Evolutionary conservation across 1,140 invertebrate genomes (phyloP).

Genomic region (Philopotamus ludificatus): DNA sequence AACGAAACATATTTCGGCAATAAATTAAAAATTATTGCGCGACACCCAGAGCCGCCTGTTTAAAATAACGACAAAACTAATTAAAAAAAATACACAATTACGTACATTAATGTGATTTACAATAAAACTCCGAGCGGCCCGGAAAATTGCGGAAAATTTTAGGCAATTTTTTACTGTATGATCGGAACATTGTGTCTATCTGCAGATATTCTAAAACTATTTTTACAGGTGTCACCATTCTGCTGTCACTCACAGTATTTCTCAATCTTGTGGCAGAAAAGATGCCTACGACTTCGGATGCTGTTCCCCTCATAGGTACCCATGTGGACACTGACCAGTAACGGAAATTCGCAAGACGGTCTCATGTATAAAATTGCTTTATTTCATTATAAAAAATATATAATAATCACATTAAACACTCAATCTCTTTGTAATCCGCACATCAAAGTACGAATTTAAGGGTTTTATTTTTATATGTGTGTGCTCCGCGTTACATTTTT

Average conservation of each 20-base stretch:
- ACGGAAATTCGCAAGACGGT: constrained; percentile 4
- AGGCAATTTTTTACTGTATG: neutral
- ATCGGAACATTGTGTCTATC: neutral
- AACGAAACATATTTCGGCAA: too few species aligned
- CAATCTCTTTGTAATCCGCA: neutral
- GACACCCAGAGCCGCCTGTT: too few species aligned
- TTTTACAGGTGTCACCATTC: constrained; percentile 90
- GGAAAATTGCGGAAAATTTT: too few species aligned
- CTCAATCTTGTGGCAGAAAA: constrained; percentile 91
- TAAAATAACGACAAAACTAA: too few species aligned
- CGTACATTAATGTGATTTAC: neutral
- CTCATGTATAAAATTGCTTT: neutral
- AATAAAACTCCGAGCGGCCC: too few species aligned
- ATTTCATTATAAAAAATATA: too few species aligned
- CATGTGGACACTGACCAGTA: constrained; percentile 32
- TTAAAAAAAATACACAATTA: too few species aligned
- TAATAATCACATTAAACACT: too few species aligned
- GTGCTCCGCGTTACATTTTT: neutral
- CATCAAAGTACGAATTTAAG: neutral
- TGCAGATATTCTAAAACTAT: constrained; percentile 31
- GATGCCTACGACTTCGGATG: constrained; percentile 88
- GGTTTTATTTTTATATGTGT: neutral
- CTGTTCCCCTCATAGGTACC: constrained; percentile 70
- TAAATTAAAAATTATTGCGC: too few species aligned
- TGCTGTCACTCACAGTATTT: constrained; percentile 98